Evolutionary conservation across 53 echinoderm and acorn worm genomes (phyloP), one percentile per base, ranked within the genome.

Genomic region (Echinarachnius parma): DNA sequence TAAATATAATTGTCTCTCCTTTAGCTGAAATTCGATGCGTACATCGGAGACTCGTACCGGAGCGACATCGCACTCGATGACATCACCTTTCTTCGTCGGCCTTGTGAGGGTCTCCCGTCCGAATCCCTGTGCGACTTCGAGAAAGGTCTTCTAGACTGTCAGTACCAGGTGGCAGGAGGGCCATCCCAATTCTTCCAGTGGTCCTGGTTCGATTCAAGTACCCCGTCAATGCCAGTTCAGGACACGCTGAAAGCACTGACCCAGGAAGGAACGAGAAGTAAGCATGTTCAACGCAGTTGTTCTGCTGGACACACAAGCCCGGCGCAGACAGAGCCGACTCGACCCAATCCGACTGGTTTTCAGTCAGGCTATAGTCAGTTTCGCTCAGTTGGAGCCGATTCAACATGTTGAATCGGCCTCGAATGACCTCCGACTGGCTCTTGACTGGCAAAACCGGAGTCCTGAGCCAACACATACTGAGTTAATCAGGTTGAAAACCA

Each of bases 21-120:
- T n/a, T 33, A 61, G 61, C 7, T 61, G 3, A 32, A 34, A 19
- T 33, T 61, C 35, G 74, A 72, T 16, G 74, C 74, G 2, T 55
- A 56, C 2, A 72, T 72, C 39, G 74, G 74, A n/a, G 28, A 37
- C 25, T 56, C 74, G 21, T 72, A 37, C 57, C 39, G 46, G 1
- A 72, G 74, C 18, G 74, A 72, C 10, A 72, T 72, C 42, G 74
- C 74, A 4, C 10, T 72, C 27, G 74, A 72, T 20, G 74, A 72
- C 42, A 56, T 72, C 28, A 39, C 27, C 13, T 72, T 72, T 25
- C 39, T 72, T 13, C 74, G 74, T n/a, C 39, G 74, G 56, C 74
- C 74, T 5, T 72, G 74, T 9, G 57, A 15, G 10, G 74, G 74
- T 34, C 19, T 72, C 14, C 74, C 74, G 23, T 32, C 37, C n/a